Conservation (phyloP, 2,888 invertebrate genomes). For the Pristionchus maxplancki region DNA sequence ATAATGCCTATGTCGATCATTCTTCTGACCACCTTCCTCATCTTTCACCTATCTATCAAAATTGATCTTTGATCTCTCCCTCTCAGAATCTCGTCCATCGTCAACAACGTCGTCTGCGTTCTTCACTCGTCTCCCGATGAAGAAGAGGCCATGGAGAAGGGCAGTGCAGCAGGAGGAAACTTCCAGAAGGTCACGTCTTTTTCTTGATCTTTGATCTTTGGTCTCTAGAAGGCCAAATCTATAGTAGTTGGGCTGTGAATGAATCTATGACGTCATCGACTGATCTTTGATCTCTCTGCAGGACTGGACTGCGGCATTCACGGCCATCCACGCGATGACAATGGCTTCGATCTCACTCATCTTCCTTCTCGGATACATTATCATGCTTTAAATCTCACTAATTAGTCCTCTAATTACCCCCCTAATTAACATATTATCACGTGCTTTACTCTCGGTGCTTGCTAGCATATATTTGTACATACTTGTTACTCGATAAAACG, state of each 20-base stretch:
- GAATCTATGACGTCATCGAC: no score
- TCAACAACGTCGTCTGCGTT: constrained; percentile 73
- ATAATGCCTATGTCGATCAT: no score
- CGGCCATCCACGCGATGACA: constrained; percentile 72
- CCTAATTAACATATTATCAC: not conserved
- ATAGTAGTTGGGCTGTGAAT: no score
- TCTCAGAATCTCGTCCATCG: constrained; percentile 68
- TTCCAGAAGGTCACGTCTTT: constrained; percentile 61
- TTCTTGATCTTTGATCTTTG: not conserved
- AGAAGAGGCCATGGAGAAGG: constrained; percentile 71
- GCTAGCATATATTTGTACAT: not conserved
- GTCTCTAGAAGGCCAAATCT: no score
- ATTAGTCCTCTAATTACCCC: not conserved
- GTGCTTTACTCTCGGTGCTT: constrained; percentile 28
- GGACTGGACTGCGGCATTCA: constrained; percentile 74
- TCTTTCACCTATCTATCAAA: not conserved
- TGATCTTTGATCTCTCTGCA: constrained; percentile 43
- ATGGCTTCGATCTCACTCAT: constrained; percentile 66
- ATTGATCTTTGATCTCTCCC: constrained; percentile 10
- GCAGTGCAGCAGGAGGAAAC: constrained; percentile 55
- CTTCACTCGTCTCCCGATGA: constrained; percentile 69
- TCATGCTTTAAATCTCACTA: constrained; percentile 55
- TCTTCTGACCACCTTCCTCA: no score
- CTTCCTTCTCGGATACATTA: constrained; percentile 69
- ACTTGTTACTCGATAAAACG: constrained; percentile 37